Conservation (phyloP, 2,113 vertebrate species). For the sheep (Ovis aries) region DNA sequence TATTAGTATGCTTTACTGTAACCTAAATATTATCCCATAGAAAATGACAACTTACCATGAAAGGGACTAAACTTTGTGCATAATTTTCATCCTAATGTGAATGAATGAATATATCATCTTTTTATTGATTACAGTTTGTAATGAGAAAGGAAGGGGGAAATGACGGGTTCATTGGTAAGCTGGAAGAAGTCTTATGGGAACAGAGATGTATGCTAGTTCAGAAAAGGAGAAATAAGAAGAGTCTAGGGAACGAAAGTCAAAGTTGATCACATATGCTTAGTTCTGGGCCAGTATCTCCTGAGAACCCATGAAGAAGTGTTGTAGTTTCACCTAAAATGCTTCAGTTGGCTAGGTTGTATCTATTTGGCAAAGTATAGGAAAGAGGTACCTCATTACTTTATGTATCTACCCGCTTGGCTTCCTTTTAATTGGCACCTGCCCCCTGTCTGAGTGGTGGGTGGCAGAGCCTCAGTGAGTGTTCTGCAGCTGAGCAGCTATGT, state of each 20-base stretch:
- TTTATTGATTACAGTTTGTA: neutral
- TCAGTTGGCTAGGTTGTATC: neutral
- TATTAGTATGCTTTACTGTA: neutral
- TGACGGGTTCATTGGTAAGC: neutral
- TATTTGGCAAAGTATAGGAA: neutral
- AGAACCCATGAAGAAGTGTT: neutral
- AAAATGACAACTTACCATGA: neutral
- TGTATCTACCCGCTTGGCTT: neutral
- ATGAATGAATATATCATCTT: neutral
- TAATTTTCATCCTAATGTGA: neutral
- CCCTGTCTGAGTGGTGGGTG: neutral
- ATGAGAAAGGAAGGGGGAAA: neutral
- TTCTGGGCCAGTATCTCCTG: neutral
- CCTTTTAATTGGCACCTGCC: slow-evolving; percentile 53
- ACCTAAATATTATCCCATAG: neutral
- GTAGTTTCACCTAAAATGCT: neutral
- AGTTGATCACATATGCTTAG: neutral
- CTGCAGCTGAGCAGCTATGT: neutral
- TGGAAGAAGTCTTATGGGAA: neutral
- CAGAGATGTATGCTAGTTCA: neutral
- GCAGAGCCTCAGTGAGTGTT: neutral
- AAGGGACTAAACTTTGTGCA: neutral
- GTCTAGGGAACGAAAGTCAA: neutral
- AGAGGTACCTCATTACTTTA: neutral
- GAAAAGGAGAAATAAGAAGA: neutral